phyloP scores from a whole-genome alignment of 2,113 vertebrate species.

The Clarias gariepinus region DNA sequence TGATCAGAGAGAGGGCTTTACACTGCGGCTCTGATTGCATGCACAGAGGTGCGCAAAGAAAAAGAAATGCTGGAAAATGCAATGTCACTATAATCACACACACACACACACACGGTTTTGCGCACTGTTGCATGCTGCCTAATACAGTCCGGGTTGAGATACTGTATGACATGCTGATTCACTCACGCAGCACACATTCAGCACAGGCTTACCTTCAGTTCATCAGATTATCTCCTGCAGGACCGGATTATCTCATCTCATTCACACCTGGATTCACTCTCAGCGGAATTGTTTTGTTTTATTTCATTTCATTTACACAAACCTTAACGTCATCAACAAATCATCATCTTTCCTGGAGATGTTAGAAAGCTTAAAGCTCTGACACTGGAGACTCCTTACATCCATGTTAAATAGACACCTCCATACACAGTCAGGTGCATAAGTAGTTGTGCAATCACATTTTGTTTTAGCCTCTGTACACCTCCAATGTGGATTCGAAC shows the following conservation, averaged over 20 bases:
- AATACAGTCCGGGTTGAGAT: neutral
- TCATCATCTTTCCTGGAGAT: neutral
- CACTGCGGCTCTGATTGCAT: neutral
- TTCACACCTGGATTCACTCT: neutral
- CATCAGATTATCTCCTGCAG: neutral
- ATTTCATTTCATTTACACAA: neutral
- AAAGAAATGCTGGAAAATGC: conserved; percentile 5
- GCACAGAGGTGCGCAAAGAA: neutral
- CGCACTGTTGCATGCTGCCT: neutral
- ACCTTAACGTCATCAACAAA: neutral
- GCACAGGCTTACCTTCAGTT: neutral
- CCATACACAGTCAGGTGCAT: neutral
- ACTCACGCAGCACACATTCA: neutral
- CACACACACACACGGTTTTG: neutral
- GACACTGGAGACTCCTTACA: neutral
- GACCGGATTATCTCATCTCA: neutral
- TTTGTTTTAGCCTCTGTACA: too few species aligned
- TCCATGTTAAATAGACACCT: neutral
- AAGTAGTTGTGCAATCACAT: too few species aligned
- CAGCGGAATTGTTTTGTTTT: neutral
- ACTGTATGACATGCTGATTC: neutral
- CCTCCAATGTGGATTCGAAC: too few species aligned
- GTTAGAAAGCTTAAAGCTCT: neutral
- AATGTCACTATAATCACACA: conserved; percentile 18
- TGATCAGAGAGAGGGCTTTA: neutral